Base-by-base conservation (phyloP, 2,113 vertebrate genomes). In the Saccopteryx leptura region DNA sequence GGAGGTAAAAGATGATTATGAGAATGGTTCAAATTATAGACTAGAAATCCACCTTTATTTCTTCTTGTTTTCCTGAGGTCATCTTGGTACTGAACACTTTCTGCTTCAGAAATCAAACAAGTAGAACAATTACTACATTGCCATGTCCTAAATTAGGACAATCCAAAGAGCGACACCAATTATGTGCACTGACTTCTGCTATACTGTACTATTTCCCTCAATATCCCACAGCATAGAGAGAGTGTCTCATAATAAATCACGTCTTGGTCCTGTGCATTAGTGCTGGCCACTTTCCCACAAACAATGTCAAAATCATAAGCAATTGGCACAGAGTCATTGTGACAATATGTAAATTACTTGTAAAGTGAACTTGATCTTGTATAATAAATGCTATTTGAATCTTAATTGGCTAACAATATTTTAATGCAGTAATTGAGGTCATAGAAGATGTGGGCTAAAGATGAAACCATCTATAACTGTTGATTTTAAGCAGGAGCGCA, bases 371-470 rank as follows among this genome's bases (percentile, higher is more conserved):
- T 96, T 98, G 94, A 98, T 98, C 96, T 97, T 97, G 87, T 98
- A 80, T 97, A 97, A 98, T 98, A 98, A 98, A 97, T 98, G 96
- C 96, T 95, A 97, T 97, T 97, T 98, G 93, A 98, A 97, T 98
- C 94, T 98, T 98, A 98, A 98, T 98, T 98, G 98, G 97, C 96
- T 98, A 98, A 98, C 98, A 98, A 97, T 98, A 98, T 98, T 98
- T 98, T 98, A 98, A 98, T 98, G 97, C 24, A 95, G 93, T 98
- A 98, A 98, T 98, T 98, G 98, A 98, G 97, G 97, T 98, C 98
- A 98, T 93, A 85, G 91, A 98, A 97, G 98, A 97, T n/a, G 54
- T 92, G 95, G 89, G 89, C 96, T 97, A 98, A 97, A 98, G 97
- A 97, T 94, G 91, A 97, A 98, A 80, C 96, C 97, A 98, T 98